Conservation (phyloP, 2,113 vertebrate genomes). For the Ceuthmochares aereus region DNA sequence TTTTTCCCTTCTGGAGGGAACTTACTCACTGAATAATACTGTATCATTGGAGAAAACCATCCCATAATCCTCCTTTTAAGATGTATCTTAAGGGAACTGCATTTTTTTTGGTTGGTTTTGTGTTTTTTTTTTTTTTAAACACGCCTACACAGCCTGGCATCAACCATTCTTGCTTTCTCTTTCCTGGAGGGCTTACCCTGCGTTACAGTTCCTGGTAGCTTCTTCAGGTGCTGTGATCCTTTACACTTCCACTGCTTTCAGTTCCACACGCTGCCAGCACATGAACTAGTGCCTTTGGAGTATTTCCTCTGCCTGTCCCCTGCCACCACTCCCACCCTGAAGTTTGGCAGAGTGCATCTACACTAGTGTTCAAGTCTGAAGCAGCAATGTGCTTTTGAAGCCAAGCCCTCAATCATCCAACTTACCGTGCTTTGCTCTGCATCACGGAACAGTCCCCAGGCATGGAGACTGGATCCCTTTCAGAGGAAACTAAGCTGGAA, state of each 20-base stretch:
- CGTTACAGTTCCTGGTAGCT: not conserved
- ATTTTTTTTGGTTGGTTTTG: not conserved
- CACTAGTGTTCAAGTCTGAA: not conserved
- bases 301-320: not conserved
- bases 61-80: not conserved
- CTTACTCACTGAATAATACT: not conserved
- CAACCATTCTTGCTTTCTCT: not conserved
- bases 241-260: not conserved
- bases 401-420: not conserved
- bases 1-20: not conserved
- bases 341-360: not conserved
- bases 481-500: not conserved
- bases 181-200: not conserved
- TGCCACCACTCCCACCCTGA: not conserved
- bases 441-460: fast-evolving
- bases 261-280: not conserved
- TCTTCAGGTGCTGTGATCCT: not conserved
- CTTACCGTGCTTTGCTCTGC: not conserved
- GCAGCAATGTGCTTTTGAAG: not conserved
- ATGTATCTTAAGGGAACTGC: not conserved
- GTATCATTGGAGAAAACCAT: not conserved
- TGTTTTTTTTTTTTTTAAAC: not conserved
- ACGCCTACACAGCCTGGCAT: not conserved
- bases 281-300: not conserved
- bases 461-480: fast-evolving